Evolutionary conservation across 2,888 invertebrate species (phyloP), one percentile per base, ranked within the genome.

Genomic region (Chloromyia formosa): DNA sequence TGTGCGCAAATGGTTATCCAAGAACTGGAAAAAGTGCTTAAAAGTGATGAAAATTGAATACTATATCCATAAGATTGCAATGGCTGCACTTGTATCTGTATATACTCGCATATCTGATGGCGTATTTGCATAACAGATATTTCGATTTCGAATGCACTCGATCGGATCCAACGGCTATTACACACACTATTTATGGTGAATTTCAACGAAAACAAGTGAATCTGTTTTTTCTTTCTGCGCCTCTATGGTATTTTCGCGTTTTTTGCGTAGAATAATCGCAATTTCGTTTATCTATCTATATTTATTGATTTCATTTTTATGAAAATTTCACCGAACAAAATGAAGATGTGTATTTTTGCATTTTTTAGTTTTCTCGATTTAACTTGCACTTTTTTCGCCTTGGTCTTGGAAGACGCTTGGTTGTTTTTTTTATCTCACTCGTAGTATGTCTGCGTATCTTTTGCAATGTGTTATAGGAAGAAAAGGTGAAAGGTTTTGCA

Each of bases 401-500:
- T 7, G n/a, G 3, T 35, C 27, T 35, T 35, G 27, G 27, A n/a
- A n/a, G n/a, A n/a, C n/a, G n/a, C n/a, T n/a, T n/a, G n/a, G n/a
- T 61, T 61, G 27, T 35, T 35, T 61, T 12, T 12, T 35, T 61
- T 14, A 16, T 7, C 22, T 20, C 45, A n/a, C n/a, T n/a, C n/a
- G n/a, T n/a, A n/a, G n/a, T n/a, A n/a, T n/a, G n/a, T n/a, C n/a
- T n/a, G n/a, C n/a, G n/a, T n/a, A n/a, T n/a, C n/a, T 35, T 56
- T 35, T 40, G 71, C 71, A 58, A 35, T 58, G 56, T 53, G 54
- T 45, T 4, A 9, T 53, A 12, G 10, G 27, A 71, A 71, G 71
- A 71, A 69, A 35, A 71, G 71, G 71, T 71, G 71, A 71, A 71
- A 71, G 71, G 71, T 71, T 68, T 71, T 40, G 71, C 56, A 58